Percentiles rank a stretch among this genome's conserved stretches.
Evolutionary conservation across 1,140 invertebrate species (phyloP).

Genomic region (Semibalanus balanoides): DNA sequence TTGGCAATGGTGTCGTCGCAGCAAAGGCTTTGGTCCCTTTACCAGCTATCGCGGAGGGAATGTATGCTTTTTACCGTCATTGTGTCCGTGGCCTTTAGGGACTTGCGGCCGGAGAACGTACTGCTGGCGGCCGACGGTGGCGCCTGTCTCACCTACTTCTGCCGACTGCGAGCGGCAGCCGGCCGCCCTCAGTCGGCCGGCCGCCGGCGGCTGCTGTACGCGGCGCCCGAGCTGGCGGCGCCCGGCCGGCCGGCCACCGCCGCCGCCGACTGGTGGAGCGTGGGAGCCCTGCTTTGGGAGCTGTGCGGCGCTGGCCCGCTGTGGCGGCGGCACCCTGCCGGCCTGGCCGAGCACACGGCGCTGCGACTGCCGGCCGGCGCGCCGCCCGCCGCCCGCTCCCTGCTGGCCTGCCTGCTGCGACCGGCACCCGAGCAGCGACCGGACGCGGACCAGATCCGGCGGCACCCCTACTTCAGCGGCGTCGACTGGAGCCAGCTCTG

Average conservation of each 20-base stretch:
- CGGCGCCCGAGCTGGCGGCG: neutral
- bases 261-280: neutral
- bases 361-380: neutral
- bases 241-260: no score
- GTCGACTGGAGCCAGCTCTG: neutral
- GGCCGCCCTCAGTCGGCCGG: no score
- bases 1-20: no score
- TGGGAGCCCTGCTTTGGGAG: neutral
- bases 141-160: neutral
- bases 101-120: neutral
- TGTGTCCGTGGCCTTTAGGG: neutral
- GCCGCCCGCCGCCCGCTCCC: neutral
- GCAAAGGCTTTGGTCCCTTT: no score
- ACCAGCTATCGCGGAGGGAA: no score
- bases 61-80: no score
- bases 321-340: neutral
- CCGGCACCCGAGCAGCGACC: no score
- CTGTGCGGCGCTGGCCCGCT: neutral
- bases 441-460: neutral
- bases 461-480: neutral
- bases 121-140: neutral
- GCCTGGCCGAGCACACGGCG: neutral
- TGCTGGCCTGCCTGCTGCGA: neutral
- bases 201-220: neutral
- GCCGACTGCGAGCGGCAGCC: neutral